Evolutionary conservation across 2,113 vertebrate species (phyloP), one percentile per base, ranked within the genome.

Genomic region (Echinops telfairi): DNA sequence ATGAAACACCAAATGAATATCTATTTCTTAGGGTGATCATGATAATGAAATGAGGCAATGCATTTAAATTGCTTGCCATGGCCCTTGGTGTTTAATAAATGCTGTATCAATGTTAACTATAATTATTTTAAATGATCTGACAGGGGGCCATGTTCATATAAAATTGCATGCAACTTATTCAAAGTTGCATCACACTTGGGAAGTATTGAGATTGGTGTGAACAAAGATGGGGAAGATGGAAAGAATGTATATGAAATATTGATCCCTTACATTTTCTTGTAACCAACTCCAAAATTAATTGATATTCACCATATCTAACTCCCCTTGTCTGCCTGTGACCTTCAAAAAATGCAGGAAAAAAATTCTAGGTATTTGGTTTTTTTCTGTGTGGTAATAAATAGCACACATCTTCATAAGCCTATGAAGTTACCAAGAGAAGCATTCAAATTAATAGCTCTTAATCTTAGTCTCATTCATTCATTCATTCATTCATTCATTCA

Each of bases 251-350:
- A 58, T 83, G 62, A 79, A 66, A 83, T 5, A 9, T 62, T 43
- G 36, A 38, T 6, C 91, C 22, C 25, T 66, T 66, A 6, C 25
- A 94, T 84, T 84, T 7, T 92, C 95, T 83, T 81, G 7, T 85
- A 36, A 78, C 43, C 0, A 75, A 33, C 0, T 12, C 20, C 29
- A 14, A 90, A 77, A 86, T 1, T 4, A 33, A 73, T 0, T 29
- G 43, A 38, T 62, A 77, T 64, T 2, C 68, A 29, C 6, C 1
- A 62, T 9, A 25, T 78, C 2, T 2, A 76, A 80, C 47, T 86
- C 20, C 27, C 38, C 3, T n/a, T 75, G 6, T 20, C 6, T 92
- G 0, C 78, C 20, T 80, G 22, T 92, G 25, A 64, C 71, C n/a
- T 93, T 66, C 12, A 64, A 80, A 66, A 25, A 58, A 80, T 83